A percentile compares a stretch with the other conserved stretches of the same genome.
These are phyloP conservation scores for Acrocephalus arundinaceus DNA, from an alignment of 2,113 vertebrate species.

Conservation along the genomic window DNA sequence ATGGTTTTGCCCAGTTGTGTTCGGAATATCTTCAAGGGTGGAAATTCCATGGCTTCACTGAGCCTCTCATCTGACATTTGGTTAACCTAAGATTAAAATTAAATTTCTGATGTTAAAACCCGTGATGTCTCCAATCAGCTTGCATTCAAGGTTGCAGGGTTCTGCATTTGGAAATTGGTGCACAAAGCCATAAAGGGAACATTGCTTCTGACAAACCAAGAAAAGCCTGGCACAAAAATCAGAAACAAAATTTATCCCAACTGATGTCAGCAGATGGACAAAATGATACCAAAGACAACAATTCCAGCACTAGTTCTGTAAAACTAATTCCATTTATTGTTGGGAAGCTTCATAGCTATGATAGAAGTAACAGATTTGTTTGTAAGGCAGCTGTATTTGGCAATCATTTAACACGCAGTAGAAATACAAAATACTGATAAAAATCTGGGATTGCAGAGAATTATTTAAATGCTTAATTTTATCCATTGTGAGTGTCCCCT, in stretches of 20 bases:
- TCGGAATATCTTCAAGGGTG: not conserved
- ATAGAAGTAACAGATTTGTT: not conserved
- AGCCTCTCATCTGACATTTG: not conserved
- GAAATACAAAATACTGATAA: not conserved
- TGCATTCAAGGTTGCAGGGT: not conserved
- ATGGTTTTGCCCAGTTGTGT: not conserved
- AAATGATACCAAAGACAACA: not conserved
- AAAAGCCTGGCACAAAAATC: not conserved
- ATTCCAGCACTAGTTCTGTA: not conserved
- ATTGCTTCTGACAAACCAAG: not conserved
- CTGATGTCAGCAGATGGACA: not conserved
- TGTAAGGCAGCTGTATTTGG: not conserved
- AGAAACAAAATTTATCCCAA: not conserved
- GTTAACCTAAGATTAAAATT: not conserved
- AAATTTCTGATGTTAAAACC: not conserved
- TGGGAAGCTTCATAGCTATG: not conserved
- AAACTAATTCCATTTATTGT: not conserved
- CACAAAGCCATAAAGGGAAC: not conserved
- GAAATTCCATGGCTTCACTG: not conserved
- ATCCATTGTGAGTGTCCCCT: not conserved
- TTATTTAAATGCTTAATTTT: not conserved
- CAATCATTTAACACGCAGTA: not conserved
- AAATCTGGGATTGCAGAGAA: not conserved
- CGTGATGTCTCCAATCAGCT: accelerated
- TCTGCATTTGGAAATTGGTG: accelerated